A percentile compares a stretch with the other conserved stretches of the same genome.
Evolutionary conservation across 37 sponge, comb jelly and placozoan genomes (phyloP).

Genomic region (Lycopodina hypogea): DNA sequence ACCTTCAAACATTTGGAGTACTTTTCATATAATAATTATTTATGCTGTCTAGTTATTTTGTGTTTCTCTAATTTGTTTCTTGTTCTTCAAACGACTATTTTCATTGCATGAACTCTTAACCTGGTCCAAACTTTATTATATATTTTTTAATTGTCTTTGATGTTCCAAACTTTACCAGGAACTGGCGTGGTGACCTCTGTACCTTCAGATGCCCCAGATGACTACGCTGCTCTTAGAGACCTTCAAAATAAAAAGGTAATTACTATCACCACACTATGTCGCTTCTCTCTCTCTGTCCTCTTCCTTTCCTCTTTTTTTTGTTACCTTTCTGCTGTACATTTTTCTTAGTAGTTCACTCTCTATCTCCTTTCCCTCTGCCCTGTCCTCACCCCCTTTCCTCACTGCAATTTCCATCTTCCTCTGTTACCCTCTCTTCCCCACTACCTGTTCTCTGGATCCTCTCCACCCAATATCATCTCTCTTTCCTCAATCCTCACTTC

Average conservation of each 20-base stretch:
- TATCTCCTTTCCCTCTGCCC: no score
- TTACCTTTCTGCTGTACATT: not conserved
- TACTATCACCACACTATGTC: not conserved
- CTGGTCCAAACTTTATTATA: no score
- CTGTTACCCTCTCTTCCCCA: not conserved
- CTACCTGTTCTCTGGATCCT: not conserved
- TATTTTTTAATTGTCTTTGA: no score
- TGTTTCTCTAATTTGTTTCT: no score
- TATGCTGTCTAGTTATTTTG: no score
- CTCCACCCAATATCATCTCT: not conserved
- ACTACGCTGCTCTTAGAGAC: constrained; percentile 95
- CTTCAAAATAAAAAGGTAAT: constrained; percentile 88
- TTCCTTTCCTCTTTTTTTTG: not conserved
- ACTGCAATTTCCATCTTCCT: no score
- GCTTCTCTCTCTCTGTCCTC: not conserved
- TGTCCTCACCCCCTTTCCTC: no score
- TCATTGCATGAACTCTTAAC: no score
- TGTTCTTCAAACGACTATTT: no score
- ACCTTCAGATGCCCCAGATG: constrained; percentile 98
- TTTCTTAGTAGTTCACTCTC: not conserved
- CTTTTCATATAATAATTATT: no score
- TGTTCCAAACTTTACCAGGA: constrained; percentile 38
- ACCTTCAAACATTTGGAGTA: not conserved
- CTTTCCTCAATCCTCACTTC: not conserved
- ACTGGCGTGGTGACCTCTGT: constrained; percentile 99